Percentiles rank a stretch among this genome's conserved stretches.
Evolutionary conservation across 2,113 vertebrate species (phyloP).

Genomic region (Phyllostomus discolor): DNA sequence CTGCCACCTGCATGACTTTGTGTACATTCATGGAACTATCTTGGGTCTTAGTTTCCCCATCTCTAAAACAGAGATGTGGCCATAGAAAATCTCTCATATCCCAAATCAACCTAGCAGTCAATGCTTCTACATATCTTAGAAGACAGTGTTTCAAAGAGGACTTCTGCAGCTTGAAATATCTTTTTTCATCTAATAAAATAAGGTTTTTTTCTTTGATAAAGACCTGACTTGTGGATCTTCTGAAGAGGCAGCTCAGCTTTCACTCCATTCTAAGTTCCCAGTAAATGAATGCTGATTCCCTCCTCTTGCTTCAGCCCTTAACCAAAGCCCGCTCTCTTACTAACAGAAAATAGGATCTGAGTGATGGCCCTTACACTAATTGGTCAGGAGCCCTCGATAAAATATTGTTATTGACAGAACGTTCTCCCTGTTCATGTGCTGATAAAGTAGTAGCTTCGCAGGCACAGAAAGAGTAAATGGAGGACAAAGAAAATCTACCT

Average conservation of each 20-base stretch:
- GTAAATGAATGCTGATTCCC: slow-evolving; percentile 34
- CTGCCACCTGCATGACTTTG: background rate
- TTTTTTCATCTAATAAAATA: slow-evolving; percentile 52
- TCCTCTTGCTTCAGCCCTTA: background rate
- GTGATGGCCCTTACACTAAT: slow-evolving; percentile 62
- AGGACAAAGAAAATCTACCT: slow-evolving; percentile 28
- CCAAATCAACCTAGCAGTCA: background rate
- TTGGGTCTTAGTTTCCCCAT: background rate
- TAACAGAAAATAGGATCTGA: slow-evolving; percentile 59
- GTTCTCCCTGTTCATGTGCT: slow-evolving; percentile 25
- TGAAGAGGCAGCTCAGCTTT: slow-evolving; percentile 37
- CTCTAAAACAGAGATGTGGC: background rate
- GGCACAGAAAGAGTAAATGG: background rate
- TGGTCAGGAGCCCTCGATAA: slow-evolving; percentile 61
- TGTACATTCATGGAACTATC: background rate
- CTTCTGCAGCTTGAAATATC: background rate
- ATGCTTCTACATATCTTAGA: background rate
- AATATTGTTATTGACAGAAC: slow-evolving; percentile 70
- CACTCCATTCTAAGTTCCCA: slow-evolving; percentile 9
- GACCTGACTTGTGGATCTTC: slow-evolving; percentile 28
- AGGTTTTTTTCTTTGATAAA: slow-evolving; percentile 3
- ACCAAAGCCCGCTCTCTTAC: slow-evolving; percentile 18
- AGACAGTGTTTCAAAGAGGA: background rate
- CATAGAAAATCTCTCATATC: background rate
- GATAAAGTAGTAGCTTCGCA: slow-evolving; percentile 62